Evolutionary conservation across 2,113 vertebrate genomes (phyloP).

Genomic region (Calypte anna): DNA sequence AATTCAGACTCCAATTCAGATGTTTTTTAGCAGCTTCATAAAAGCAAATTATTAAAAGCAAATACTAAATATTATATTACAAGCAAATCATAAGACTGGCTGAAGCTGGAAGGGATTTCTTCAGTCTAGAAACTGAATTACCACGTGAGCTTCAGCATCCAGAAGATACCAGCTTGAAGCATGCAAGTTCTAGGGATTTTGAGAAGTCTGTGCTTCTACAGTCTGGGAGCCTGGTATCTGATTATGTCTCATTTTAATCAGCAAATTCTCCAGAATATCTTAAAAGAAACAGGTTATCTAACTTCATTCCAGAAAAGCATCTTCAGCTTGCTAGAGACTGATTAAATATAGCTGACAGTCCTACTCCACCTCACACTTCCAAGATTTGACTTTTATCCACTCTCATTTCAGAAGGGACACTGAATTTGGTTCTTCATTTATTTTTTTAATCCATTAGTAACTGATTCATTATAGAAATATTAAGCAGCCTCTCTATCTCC

Average conservation of each 20-base stretch:
- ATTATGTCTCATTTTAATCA: not conserved
- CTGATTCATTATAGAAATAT: not conserved
- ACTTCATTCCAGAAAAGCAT: not conserved
- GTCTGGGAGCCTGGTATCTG: not conserved
- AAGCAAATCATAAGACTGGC: no score
- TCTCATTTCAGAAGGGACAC: not conserved
- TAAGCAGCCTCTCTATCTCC: not conserved
- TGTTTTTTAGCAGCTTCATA: not conserved
- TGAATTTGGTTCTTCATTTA: not conserved
- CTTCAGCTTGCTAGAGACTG: not conserved
- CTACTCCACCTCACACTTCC: not conserved
- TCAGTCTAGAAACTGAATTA: not conserved
- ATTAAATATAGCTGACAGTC: not conserved
- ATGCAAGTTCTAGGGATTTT: not conserved
- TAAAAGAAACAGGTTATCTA: not conserved
- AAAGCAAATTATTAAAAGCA: not conserved
- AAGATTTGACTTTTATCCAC: not conserved
- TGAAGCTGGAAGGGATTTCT: not conserved
- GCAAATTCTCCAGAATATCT: not conserved
- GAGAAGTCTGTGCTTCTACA: not conserved
- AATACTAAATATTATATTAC: no score
- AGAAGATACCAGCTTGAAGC: not conserved
- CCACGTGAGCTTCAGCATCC: accelerated
- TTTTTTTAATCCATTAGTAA: not conserved
- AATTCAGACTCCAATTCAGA: not conserved